These are phyloP conservation scores for Pithys albifrons DNA, from an alignment of 2,113 vertebrate genomes.

Conservation along the genomic window DNA sequence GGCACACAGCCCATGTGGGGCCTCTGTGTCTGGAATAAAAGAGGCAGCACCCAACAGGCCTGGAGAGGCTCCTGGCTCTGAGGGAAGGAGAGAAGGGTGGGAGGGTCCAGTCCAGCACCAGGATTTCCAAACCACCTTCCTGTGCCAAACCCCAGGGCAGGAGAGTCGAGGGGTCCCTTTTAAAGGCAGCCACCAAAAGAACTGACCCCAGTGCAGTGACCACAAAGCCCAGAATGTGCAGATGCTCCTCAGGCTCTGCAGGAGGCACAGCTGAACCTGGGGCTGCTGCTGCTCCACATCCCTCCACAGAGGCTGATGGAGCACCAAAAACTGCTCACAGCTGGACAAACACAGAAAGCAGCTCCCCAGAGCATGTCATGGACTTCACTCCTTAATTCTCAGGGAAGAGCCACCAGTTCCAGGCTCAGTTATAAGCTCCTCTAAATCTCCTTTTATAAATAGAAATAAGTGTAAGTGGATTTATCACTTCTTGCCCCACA, in stretches of 20 bases:
- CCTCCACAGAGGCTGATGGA: background rate
- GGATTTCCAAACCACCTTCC: background rate
- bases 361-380: background rate
- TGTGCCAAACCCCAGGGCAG: background rate
- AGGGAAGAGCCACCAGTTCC: background rate
- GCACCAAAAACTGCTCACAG: background rate
- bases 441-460: background rate
- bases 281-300: background rate
- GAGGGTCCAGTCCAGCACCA: background rate
- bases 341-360: background rate
- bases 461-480: background rate
- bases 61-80: background rate
- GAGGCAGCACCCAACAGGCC: background rate
- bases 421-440: background rate
- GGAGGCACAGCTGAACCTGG: background rate
- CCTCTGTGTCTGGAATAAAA: background rate
- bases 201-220: rapidly evolving
- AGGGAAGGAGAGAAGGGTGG: background rate
- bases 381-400: background rate
- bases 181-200: background rate
- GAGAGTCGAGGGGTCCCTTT: background rate
- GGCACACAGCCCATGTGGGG: rapidly evolving
- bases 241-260: background rate
- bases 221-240: background rate
- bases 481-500: background rate